Evolutionary conservation across 2,888 invertebrate species (phyloP).

Genomic region (Alsophila aescularia): DNA sequence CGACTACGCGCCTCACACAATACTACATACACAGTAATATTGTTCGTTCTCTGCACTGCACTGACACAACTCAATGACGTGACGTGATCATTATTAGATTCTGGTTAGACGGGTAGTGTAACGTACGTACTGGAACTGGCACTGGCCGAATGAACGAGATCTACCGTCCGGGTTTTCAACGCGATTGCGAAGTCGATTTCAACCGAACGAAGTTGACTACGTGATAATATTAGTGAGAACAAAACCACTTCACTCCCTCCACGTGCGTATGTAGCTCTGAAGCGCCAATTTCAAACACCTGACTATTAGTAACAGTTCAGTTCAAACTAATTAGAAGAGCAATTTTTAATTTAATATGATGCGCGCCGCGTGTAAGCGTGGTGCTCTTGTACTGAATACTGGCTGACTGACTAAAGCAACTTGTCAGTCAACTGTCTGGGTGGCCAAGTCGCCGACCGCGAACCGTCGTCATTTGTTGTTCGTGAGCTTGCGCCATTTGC

Average conservation of each 20-base stretch:
- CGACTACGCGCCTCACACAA: slow-evolving; percentile 46
- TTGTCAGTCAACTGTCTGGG: slow-evolving; percentile 3
- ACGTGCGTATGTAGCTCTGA: background rate
- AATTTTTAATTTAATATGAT: slow-evolving; percentile 7
- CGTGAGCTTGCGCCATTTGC: slow-evolving; percentile 32
- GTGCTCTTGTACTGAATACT: slow-evolving; percentile 13
- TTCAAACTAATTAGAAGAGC: slow-evolving; percentile 5
- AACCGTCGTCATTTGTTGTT: slow-evolving; percentile 30
- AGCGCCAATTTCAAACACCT: slow-evolving; percentile 13
- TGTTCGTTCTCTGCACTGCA: slow-evolving; percentile 42
- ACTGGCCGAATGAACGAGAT: slow-evolving; percentile 47
- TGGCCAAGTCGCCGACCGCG: slow-evolving; percentile 9
- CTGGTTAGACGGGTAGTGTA: slow-evolving; percentile 30
- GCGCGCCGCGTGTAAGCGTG: slow-evolving; percentile 18
- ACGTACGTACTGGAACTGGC: background rate
- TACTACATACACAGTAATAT: slow-evolving; percentile 43
- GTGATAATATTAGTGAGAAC: slow-evolving; percentile 22
- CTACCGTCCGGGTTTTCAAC: slow-evolving; percentile 32
- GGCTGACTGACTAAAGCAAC: slow-evolving; percentile 3
- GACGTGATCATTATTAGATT: slow-evolving; percentile 37
- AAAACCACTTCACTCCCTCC: slow-evolving; percentile 2
- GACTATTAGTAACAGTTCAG: background rate
- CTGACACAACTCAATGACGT: slow-evolving; percentile 27
- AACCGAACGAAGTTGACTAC: slow-evolving; percentile 41
- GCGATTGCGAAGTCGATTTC: slow-evolving; percentile 40